phyloP scores from a whole-genome alignment of 2,888 invertebrate species.

The Andrena chrysosceles region DNA sequence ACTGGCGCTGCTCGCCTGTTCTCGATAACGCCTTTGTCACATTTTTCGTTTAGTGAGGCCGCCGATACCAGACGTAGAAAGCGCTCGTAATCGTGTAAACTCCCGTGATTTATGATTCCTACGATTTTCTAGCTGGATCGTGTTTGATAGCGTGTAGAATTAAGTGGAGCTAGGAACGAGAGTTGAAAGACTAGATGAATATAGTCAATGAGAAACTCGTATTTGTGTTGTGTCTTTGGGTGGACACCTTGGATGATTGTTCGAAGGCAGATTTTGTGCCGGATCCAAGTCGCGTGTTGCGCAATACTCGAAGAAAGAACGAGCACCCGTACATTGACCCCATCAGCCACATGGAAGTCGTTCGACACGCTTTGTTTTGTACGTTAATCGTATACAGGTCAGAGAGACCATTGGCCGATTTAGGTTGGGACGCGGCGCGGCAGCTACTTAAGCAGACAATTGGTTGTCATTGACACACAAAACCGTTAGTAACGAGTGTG shows the following conservation, averaged over 20 bases:
- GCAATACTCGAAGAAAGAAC: conserved; percentile 55
- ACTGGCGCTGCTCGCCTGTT: conserved; percentile 32
- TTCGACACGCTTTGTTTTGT: conserved; percentile 74
- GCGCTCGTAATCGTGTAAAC: not conserved
- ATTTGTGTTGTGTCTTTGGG: not conserved
- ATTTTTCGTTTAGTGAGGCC: not conserved
- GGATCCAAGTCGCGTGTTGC: conserved; percentile 7
- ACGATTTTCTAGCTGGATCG: conserved; percentile 8
- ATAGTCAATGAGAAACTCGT: conserved; percentile 20
- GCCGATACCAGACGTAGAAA: conserved; percentile 45
- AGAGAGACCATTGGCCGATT: conserved; percentile 75
- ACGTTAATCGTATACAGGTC: conserved; percentile 77
- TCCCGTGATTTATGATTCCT: conserved; percentile 39
- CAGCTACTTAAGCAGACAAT: conserved; percentile 78
- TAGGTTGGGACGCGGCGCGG: conserved; percentile 72
- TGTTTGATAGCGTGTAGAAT: not conserved
- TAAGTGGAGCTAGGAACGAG: not conserved
- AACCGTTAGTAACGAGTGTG: conserved; percentile 70
- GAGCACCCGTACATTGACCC: conserved; percentile 70
- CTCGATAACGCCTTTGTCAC: conserved; percentile 55
- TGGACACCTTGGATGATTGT: not conserved
- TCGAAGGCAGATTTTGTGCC: not conserved
- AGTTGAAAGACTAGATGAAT: conserved; percentile 11
- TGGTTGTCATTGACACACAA: conserved; percentile 79
- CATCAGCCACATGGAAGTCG: conserved; percentile 61